phyloP scores from a whole-genome alignment of 2,797 vertebrate genomes.

The Simalia tracyae region DNA sequence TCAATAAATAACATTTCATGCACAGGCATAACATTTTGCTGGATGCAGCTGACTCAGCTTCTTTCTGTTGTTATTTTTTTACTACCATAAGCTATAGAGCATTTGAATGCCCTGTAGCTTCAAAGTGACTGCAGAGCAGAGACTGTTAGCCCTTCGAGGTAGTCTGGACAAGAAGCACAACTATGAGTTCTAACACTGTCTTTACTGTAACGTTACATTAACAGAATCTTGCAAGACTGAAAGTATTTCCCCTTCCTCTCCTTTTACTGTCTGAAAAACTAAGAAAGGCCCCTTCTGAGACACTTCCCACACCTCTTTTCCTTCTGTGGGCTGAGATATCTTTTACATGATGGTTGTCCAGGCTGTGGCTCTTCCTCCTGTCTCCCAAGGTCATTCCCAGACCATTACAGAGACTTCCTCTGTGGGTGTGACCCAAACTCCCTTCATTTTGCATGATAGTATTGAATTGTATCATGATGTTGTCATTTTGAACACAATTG shows the following conservation, averaged over 20 bases:
- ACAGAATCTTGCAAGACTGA: neutral
- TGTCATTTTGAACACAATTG: neutral
- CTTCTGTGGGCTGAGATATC: neutral
- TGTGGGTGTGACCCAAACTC: neutral
- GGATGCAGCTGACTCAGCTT: neutral
- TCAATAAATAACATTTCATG: neutral
- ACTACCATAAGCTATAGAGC: neutral
- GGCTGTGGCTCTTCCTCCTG: neutral
- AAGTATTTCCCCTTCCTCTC: neutral
- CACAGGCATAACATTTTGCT: neutral
- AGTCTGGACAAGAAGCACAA: neutral
- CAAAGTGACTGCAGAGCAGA: neutral
- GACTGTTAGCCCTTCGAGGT: neutral
- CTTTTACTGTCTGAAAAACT: neutral
- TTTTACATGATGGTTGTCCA: neutral
- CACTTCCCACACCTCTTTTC: neutral
- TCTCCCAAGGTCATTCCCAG: neutral
- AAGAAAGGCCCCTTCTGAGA: neutral
- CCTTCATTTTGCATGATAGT: neutral
- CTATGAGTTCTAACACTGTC: neutral
- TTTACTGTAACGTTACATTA: neutral
- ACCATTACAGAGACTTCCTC: neutral
- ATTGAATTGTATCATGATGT: neutral
- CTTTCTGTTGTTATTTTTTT: conserved; percentile 24
- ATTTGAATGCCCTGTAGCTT: neutral